These are phyloP conservation scores for Calycopis cecrops DNA, from an alignment of 1,140 invertebrate species.

Conservation along the genomic window DNA sequence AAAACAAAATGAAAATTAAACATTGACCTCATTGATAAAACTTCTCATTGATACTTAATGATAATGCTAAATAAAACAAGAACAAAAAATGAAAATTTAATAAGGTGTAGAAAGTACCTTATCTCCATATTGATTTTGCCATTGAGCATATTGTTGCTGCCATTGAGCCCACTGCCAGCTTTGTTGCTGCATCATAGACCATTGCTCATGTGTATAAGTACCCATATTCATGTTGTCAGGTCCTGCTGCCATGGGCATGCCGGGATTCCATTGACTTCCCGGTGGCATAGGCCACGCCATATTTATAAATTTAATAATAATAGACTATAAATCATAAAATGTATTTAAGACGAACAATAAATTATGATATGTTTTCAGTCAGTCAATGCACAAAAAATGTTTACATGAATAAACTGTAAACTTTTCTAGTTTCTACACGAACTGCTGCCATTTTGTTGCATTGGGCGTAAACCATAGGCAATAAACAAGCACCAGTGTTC, in stretches of 20 bases:
- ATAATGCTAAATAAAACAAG: not conserved
- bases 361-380: not conserved
- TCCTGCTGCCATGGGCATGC: slow-evolving; percentile 40
- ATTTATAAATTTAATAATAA: slow-evolving; percentile 8
- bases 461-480: not conserved
- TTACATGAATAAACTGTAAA: too few species aligned
- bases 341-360: not conserved
- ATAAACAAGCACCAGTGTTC: not conserved
- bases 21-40: not conserved
- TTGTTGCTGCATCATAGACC: slow-evolving; percentile 82
- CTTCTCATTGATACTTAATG: not conserved
- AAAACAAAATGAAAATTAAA: slow-evolving; percentile 14
- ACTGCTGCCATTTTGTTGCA: not conserved
- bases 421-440: too few species aligned
- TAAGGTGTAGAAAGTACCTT: slow-evolving; percentile 72
- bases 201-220: slow-evolving; percentile 82
- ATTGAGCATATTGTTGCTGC: slow-evolving; percentile 89
- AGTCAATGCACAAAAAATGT: not conserved
- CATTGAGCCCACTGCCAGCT: slow-evolving; percentile 90
- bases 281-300: slow-evolving; percentile 62
- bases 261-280: slow-evolving; percentile 45
- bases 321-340: not conserved
- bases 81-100: not conserved
- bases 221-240: slow-evolving; percentile 73
- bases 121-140: slow-evolving; percentile 88